phyloP scores from a whole-genome alignment of 2,888 invertebrate genomes.

The Phrixothrix hirtus region DNA sequence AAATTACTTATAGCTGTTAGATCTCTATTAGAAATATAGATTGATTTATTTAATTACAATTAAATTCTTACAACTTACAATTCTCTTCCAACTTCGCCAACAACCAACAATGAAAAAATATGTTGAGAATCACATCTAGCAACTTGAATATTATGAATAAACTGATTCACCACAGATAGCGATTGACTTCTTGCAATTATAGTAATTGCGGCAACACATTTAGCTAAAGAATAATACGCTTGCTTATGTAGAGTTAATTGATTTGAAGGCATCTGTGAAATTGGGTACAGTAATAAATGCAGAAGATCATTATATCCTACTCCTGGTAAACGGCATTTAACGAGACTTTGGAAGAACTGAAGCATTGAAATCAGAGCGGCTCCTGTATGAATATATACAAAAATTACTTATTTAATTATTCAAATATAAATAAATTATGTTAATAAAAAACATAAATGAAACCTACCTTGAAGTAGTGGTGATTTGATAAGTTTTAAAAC shows the following conservation, averaged over 20 bases:
- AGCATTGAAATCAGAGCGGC: constrained; percentile 89
- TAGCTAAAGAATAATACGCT: constrained; percentile 94
- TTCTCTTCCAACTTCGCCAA: constrained; percentile 96
- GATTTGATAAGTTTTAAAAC: constrained; percentile 86
- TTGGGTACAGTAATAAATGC: constrained; percentile 73
- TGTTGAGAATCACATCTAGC: constrained; percentile 78
- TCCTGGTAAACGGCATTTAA: constrained; percentile 72
- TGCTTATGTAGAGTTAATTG: constrained; percentile 61
- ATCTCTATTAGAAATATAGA: constrained; percentile 65
- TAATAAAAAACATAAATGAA: background rate
- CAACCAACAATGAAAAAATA: constrained; percentile 90
- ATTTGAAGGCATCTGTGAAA: constrained; percentile 41
- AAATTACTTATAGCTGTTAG: constrained; percentile 75
- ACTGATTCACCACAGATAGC: constrained; percentile 66
- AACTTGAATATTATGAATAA: constrained; percentile 73
- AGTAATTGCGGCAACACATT: constrained; percentile 93
- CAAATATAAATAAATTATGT: background rate
- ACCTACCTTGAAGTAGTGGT: constrained; percentile 84
- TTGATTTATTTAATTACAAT: no score
- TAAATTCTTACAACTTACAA: constrained; percentile 65
- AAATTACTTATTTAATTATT: no score
- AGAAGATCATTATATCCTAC: constrained; percentile 82
- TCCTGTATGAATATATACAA: no score
- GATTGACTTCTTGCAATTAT: constrained; percentile 76
- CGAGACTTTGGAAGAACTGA: constrained; percentile 91